Evolutionary conservation across 2,888 invertebrate species (phyloP), one percentile per base, ranked within the genome.

Genomic region (Acanthosepion pharaonis): DNA sequence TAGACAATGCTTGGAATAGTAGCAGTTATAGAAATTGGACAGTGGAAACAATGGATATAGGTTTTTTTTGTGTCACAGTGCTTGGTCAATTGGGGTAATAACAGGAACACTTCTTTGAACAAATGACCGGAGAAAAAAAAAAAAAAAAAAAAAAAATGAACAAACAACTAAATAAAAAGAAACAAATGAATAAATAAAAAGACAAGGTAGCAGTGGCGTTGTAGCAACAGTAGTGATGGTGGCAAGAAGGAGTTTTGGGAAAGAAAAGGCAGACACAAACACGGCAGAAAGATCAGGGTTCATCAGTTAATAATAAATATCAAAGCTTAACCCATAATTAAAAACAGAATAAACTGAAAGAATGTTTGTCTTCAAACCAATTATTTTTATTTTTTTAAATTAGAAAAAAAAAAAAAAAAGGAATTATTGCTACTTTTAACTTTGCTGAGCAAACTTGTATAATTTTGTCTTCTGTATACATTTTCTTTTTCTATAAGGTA

Each of bases 181-280:
- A 78, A 78, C 15, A 78, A 78, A 78, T n/a, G 23, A n/a, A 78
- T 78, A 78, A 78, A 15, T n/a, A 78, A 78, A 78, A 78, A 78
- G n/a, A 33, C 78, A 78, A 64, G 64, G 28, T 64, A 28, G 64
- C 23, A 64, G 25, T 23, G 28, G n/a, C n/a, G 33, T 78, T n/a
- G 78, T 78, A 78, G n/a, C 78, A 78, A 78, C 78, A 78, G 78
- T 23, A n/a, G 78, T 78, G n/a, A 78, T 78, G n/a, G n/a, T 78
- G n/a, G 78, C 59, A 59, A 59, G 5, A 59, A 78, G 78, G 78
- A 28, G 8, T 11, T 78, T 9, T 78, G 78, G n/a, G 78, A 78
- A n/a, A 78, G 78, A n/a, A 78, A 78, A 78, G 78, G 78, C 78
- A n/a, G 78, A 78, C 78, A 78, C 78, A 78, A 78, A 78, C n/a